These are phyloP conservation scores for Drosophila fulvimacula DNA, from an alignment of 2,888 invertebrate genomes.

Conservation along the genomic window DNA sequence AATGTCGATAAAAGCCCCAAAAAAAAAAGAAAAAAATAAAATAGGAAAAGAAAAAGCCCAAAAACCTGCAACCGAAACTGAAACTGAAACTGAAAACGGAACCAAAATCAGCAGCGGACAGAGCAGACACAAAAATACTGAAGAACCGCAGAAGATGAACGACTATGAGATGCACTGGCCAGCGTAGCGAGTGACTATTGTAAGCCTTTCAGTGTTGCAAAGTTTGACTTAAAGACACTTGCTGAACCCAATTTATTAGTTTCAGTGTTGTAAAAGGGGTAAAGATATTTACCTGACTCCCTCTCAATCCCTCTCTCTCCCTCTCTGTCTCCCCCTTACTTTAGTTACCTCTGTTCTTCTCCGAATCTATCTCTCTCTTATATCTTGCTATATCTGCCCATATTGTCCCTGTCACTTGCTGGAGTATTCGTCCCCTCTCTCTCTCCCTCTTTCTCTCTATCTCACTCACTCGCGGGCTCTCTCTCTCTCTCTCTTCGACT, in stretches of 20 bases:
- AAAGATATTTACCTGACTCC: neutral
- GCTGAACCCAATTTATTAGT: neutral
- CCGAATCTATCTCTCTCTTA: neutral
- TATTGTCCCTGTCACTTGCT: neutral
- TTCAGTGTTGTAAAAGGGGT: neutral
- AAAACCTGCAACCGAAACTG: constrained; percentile 12
- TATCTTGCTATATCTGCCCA: neutral
- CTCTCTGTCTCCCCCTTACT: neutral
- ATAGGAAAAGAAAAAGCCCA: constrained; percentile 10
- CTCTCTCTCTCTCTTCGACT: neutral
- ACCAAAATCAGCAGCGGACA: constrained; percentile 10
- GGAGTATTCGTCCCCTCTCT: too few species aligned
- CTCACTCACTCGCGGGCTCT: neutral
- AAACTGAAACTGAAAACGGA: constrained; percentile 30
- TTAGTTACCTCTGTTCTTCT: neutral
- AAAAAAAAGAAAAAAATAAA: constrained; percentile 6
- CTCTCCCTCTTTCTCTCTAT: neutral
- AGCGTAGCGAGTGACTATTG: neutral
- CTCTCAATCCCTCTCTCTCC: neutral
- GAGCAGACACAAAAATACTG: constrained; percentile 2
- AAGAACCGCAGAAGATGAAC: neutral
- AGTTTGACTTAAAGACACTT: neutral
- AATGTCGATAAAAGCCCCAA: constrained; percentile 78
- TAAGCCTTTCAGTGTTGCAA: neutral
- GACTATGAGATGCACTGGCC: neutral